Conservation (phyloP, 2,113 vertebrate species). For the Bothrops jararaca region DNA sequence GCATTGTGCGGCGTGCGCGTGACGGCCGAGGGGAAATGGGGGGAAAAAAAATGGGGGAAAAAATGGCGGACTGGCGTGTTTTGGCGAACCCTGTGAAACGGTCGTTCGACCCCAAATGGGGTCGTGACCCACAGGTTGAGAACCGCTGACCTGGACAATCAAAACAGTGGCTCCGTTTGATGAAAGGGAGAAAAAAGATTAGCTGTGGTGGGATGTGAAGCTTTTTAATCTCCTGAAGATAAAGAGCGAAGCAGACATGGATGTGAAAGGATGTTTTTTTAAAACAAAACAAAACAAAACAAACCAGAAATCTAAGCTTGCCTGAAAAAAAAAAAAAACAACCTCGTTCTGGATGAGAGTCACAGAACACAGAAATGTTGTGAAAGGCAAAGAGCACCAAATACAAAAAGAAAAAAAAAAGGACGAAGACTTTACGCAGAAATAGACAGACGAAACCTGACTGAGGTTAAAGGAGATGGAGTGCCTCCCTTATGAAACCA, state of each 20-base stretch:
- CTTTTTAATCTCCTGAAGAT: background rate
- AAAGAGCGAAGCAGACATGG: background rate
- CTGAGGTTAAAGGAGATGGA: background rate
- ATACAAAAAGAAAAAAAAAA: background rate
- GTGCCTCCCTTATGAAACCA: too few species aligned
- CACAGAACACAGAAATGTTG: background rate
- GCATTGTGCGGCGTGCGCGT: too few species aligned
- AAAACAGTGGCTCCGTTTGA: background rate
- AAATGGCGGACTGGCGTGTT: too few species aligned
- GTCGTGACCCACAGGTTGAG: too few species aligned
- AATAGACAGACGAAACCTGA: background rate
- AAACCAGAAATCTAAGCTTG: background rate
- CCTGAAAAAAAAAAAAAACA: too few species aligned
- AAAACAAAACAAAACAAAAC: background rate
- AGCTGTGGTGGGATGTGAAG: background rate
- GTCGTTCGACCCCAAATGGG: too few species aligned
- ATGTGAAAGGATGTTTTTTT: background rate
- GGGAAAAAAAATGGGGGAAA: too few species aligned
- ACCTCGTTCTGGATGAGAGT: background rate
- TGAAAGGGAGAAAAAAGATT: background rate
- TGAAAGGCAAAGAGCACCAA: background rate
- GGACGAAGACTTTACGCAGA: background rate
- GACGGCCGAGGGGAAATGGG: too few species aligned
- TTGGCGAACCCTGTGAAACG: too few species aligned
- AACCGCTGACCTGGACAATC: background rate